These are phyloP conservation scores for Meloidogyne exigua DNA, from an alignment of 1,140 invertebrate species.

Conservation along the genomic window DNA sequence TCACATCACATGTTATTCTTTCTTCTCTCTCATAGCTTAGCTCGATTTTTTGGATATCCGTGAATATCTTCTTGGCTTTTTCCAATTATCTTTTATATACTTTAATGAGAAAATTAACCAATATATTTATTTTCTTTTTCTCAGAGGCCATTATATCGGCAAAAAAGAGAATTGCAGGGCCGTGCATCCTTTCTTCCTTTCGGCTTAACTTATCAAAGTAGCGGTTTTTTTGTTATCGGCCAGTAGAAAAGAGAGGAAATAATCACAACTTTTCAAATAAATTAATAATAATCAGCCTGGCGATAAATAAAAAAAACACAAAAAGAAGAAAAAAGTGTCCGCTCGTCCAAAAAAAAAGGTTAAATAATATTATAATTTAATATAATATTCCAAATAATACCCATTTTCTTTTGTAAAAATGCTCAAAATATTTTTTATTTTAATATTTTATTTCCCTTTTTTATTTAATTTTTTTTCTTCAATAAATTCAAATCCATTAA, in stretches of 20 bases:
- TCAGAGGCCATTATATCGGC: neutral
- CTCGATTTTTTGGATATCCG: too few relatives aligned
- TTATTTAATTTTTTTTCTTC: neutral
- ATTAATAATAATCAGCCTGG: neutral
- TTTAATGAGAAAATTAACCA: too few relatives aligned
- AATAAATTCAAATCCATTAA: constrained; percentile 32
- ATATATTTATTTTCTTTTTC: neutral
- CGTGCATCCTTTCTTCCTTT: neutral
- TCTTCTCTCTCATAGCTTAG: too few relatives aligned
- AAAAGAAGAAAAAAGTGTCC: neutral
- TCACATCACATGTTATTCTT: too few relatives aligned
- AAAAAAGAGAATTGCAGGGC: too few relatives aligned
- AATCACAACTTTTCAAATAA: neutral
- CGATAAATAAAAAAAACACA: neutral
- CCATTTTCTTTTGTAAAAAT: neutral
- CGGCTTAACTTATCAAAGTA: neutral
- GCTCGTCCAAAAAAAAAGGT: neutral
- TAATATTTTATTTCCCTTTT: neutral
- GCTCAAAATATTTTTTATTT: neutral
- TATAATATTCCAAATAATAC: too few relatives aligned
- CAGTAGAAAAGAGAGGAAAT: neutral
- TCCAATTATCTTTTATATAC: too few relatives aligned
- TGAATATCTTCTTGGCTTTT: too few relatives aligned
- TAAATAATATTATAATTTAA: too few relatives aligned
- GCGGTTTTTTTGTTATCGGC: neutral